Evolutionary conservation across 2,888 invertebrate genomes (phyloP).

Genomic region (Noctua pronuba): DNA sequence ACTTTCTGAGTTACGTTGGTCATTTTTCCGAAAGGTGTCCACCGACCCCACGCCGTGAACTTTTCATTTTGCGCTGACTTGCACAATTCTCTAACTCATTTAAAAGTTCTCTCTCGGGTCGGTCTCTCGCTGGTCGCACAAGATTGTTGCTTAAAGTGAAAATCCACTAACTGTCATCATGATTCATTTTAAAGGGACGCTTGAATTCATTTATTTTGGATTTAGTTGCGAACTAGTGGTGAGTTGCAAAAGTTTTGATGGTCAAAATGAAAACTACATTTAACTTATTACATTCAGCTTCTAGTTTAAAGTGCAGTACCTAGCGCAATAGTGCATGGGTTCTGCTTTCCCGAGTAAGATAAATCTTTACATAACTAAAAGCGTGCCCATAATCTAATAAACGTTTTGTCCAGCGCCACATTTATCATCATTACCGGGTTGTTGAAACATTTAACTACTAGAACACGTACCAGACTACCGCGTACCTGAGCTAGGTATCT

Average conservation of each 20-base stretch:
- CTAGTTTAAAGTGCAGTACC: not conserved
- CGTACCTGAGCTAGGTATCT: not conserved
- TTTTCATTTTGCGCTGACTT: constrained; percentile 67
- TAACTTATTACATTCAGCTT: not conserved
- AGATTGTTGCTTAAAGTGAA: constrained; percentile 41
- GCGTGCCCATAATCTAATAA: constrained; percentile 2
- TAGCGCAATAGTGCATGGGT: not conserved
- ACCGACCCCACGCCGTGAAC: constrained; percentile 25
- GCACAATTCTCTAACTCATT: constrained; percentile 69
- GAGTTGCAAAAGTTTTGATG: not conserved
- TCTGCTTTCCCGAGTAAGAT: not conserved
- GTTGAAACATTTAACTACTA: not conserved
- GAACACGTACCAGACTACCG: not conserved
- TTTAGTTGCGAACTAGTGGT: constrained; percentile 14
- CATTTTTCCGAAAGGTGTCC: not conserved
- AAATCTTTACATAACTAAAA: not conserved
- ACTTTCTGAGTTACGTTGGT: not conserved
- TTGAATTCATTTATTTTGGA: constrained; percentile 22
- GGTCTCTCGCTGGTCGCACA: constrained; percentile 12
- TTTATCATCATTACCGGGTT: constrained; percentile 3
- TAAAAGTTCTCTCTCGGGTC: constrained; percentile 58
- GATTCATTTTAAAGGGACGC: constrained; percentile 44
- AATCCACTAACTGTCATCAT: constrained; percentile 56
- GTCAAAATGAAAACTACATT: not conserved
- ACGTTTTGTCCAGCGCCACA: not conserved